Percentiles rank a stretch among this genome's conserved stretches.
Evolutionary conservation across 2,113 vertebrate genomes (phyloP).

Genomic region (Trogon melanurus): DNA sequence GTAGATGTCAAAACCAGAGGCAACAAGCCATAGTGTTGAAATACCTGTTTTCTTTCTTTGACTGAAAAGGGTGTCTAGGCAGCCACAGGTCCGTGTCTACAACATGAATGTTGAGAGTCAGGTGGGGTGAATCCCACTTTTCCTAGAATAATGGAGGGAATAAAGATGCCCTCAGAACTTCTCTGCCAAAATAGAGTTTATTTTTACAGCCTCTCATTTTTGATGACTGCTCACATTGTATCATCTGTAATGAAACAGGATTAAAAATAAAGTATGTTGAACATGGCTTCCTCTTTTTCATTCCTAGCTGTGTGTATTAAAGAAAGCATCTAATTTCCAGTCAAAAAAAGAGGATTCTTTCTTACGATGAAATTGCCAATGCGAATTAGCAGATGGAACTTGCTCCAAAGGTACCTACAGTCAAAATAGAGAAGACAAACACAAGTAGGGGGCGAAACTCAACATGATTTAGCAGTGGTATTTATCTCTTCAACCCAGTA

Average conservation of each 20-base stretch:
- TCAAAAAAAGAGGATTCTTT: not conserved
- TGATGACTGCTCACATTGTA: not conserved
- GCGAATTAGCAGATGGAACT: not conserved
- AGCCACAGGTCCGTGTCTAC: not conserved
- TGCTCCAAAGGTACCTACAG: not conserved
- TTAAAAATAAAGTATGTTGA: not conserved
- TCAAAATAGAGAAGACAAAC: not conserved
- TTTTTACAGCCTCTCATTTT: not conserved
- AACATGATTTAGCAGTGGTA: not conserved
- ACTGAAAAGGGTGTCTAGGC: not conserved
- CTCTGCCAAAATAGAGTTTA: not conserved
- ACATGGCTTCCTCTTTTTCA: not conserved
- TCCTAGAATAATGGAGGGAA: not conserved
- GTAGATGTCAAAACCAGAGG: not conserved
- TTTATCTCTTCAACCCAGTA: not conserved
- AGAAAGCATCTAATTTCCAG: not conserved
- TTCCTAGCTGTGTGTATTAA: not conserved
- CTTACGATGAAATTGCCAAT: not conserved
- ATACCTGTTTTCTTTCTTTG: not conserved
- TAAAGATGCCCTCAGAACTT: not conserved
- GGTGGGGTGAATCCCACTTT: not conserved
- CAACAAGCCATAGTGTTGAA: not conserved
- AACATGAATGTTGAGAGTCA: not conserved
- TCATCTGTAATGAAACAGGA: not conserved
- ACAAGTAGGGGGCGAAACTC: not conserved